phyloP scores from a whole-genome alignment of 2,113 vertebrate genomes.

The Xenopus tropicalis region UCB_Xtro_10.0 CM004451.2:78855001-78855500 shows the following conservation, averaged over 20 bases:
- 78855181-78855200: conserved; percentile 95
- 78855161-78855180: conserved; percentile 88
- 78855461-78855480: conserved; percentile 79
- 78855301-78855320: conserved; percentile 94
- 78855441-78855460: conserved; percentile 72
- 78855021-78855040: too few relatives aligned
- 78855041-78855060: neutral
- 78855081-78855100: conserved; percentile 72
- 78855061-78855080: conserved; percentile 46
- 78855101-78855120: conserved; percentile 80
- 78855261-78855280: conserved; percentile 82
- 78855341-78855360: conserved; percentile 82
- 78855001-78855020: too few relatives aligned
- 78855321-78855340: conserved; percentile 98
- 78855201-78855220: conserved; percentile 88
- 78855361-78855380: conserved; percentile 75
- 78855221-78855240: conserved; percentile 87
- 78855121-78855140: conserved; percentile 73
- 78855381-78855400: conserved; percentile 90
- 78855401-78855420: conserved; percentile 89
- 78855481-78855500: conserved; percentile 90
- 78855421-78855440: conserved; percentile 85
- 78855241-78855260: conserved; percentile 97
- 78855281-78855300: conserved; percentile 88
- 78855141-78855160: conserved; percentile 81